Evolutionary conservation across 92 coral and sea anemone species (phyloP), one percentile per base, ranked within the genome.

Genomic region (Phenganax marumi): DNA sequence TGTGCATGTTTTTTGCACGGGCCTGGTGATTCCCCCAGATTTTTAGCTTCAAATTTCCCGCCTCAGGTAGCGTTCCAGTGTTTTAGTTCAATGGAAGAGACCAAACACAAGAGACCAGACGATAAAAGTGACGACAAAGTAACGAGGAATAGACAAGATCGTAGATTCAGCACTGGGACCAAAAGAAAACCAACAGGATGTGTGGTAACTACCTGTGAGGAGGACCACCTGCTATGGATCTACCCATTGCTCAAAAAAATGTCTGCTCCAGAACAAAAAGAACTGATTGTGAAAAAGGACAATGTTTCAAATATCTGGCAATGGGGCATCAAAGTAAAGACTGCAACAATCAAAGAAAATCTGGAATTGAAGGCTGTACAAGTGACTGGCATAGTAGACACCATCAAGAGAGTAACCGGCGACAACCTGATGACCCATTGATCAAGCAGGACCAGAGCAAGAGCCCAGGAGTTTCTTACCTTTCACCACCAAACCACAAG

Each of bases 151-250:
- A 70, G 76, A 46, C 52, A 52, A 70, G 21, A 70, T 16, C 16
- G 76, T 12, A 52, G 76, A 50, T 70, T 70, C 25, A 16, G 75
- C 7, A 68, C 75, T 5, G 25, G 18, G 8, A 68, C n/a, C 47
- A 18, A 83, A 10, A 52, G 47, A 43, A 68, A 57, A 24, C 22
- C 73, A 14, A 82, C 72, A 43, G 75, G 72, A 2, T 79, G 80
- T 23, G 25, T 79, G 21, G 85, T 85, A 0, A 48, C 55, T 19
- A 58, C 71, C 25, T 85, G 89, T 47, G 58, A 51, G n/a, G n/a
- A 26, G 24, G 75, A 70, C 75, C 75, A 70, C 19, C 75, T 52
- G 25, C 50, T 52, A 43, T 70, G 75, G 75, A 52, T 70, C 12
- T 70, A 52, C 25, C 75, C 25, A 22, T 4, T 43, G 10, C 33